Evolutionary conservation across 2,113 vertebrate species (phyloP).

Genomic region (Dolichotis patagonum): DNA sequence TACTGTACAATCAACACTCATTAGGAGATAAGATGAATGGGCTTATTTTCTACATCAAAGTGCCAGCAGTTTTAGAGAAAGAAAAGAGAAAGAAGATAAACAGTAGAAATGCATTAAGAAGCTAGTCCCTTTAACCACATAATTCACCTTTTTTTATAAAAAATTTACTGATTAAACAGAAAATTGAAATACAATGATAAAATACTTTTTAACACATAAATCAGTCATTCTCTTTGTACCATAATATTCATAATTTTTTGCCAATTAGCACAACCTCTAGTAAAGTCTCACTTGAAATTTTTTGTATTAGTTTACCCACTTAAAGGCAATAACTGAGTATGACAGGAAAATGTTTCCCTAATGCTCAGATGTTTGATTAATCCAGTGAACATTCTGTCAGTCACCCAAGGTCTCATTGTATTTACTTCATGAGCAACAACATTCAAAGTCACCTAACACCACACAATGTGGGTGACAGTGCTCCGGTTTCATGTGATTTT

Average conservation of each 20-base stretch:
- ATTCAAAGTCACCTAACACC: not conserved
- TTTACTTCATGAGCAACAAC: not conserved
- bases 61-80: slow-evolving; percentile 38
- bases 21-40: slow-evolving; percentile 80
- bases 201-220: not conserved
- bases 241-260: not conserved
- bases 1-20: slow-evolving; percentile 75
- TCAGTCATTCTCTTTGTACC: not conserved
- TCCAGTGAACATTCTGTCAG: not conserved
- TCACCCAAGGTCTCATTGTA: not conserved
- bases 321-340: not conserved
- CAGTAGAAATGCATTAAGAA: not conserved
- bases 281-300: slow-evolving; percentile 19
- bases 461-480: not conserved
- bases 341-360: slow-evolving; percentile 49
- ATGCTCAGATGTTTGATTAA: slow-evolving; percentile 40
- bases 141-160: not conserved
- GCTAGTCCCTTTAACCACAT: not conserved
- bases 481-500: not conserved
- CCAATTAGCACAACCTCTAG: not conserved
- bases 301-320: slow-evolving; percentile 27
- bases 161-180: not conserved
- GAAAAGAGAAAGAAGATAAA: not conserved
- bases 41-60: slow-evolving; percentile 75
- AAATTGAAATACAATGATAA: slow-evolving; percentile 34